phyloP scores from a whole-genome alignment of 1,140 invertebrate species.

The Probaryconus sp. region DNA sequence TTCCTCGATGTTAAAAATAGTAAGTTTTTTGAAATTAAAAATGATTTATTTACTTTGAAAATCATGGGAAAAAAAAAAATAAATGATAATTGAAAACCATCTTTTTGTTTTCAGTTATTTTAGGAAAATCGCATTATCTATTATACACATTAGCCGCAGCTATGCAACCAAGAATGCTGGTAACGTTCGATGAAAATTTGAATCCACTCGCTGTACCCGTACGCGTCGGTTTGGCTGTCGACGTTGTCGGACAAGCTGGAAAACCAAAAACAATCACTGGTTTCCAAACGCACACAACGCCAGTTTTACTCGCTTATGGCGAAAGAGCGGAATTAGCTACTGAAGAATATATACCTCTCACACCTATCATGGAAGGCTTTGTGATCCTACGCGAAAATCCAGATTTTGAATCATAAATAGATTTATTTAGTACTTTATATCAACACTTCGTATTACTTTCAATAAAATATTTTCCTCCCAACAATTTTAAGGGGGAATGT shows the following conservation, averaged over 20 bases:
- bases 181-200: constrained; percentile 98
- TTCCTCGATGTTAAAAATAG: constrained; percentile 98
- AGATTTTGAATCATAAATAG: constrained; percentile 74
- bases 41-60: background rate
- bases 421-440: constrained; percentile 36
- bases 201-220: constrained; percentile 97
- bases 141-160: constrained; percentile 96
- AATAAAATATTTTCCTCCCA: constrained; percentile 52
- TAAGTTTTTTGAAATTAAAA: constrained; percentile 78
- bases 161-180: constrained; percentile 99
- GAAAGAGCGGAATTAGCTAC: constrained; percentile 98
- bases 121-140: constrained; percentile 97
- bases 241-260: constrained; percentile 99
- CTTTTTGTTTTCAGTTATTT: constrained; percentile 85
- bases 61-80: constrained; percentile 10
- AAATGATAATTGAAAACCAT: constrained; percentile 2
- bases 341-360: constrained; percentile 97
- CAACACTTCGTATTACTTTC: constrained; percentile 42
- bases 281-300: constrained; percentile 99
- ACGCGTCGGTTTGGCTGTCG: constrained; percentile 98
- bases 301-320: constrained; percentile 96
- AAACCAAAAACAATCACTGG: constrained; percentile 99
- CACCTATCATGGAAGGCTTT: constrained; percentile 99
- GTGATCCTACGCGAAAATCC: constrained; percentile 98
- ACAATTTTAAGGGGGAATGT: constrained; percentile 18